Evolutionary conservation across 2,113 vertebrate genomes (phyloP).

Genomic region (Reinhardtius hippoglossoides): DNA sequence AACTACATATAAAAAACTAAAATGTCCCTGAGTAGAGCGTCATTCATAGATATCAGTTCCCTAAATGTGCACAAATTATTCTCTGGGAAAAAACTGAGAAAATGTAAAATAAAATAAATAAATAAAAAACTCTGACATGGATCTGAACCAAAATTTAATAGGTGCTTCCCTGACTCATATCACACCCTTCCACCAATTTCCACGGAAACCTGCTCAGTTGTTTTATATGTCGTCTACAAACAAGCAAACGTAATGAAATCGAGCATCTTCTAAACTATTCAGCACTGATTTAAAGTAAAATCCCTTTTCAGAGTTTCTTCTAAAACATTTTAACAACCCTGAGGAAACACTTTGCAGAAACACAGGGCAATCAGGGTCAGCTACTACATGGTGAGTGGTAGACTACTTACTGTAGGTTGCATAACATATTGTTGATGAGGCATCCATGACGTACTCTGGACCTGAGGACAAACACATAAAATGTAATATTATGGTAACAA

Average conservation of each 20-base stretch:
- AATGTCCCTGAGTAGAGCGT: too few relatives aligned
- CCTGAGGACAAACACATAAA: conserved; percentile 80
- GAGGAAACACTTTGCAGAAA: neutral
- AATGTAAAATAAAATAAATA: too few relatives aligned
- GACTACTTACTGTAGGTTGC: conserved; percentile 97
- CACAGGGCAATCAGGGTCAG: neutral
- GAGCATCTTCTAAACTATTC: conserved; percentile 35
- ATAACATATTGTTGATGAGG: conserved; percentile 99
- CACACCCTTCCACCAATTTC: too few relatives aligned
- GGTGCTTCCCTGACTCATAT: too few relatives aligned
- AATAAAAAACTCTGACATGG: too few relatives aligned
- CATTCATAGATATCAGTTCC: too few relatives aligned
- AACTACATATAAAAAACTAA: too few relatives aligned
- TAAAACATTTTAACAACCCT: neutral
- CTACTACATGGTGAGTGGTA: conserved; percentile 27
- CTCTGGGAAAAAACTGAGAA: too few relatives aligned
- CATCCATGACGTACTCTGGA: conserved; percentile 99
- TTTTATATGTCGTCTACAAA: too few relatives aligned
- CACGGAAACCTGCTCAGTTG: too few relatives aligned
- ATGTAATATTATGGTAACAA: conserved; percentile 25
- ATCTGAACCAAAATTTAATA: too few relatives aligned
- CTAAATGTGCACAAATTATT: too few relatives aligned
- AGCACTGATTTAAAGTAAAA: conserved; percentile 27
- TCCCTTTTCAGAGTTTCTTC: conserved; percentile 17
- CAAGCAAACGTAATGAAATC: neutral